These are phyloP conservation scores for Isoperla grammatica DNA, from an alignment of 2,888 invertebrate species.

Conservation along the genomic window DNA sequence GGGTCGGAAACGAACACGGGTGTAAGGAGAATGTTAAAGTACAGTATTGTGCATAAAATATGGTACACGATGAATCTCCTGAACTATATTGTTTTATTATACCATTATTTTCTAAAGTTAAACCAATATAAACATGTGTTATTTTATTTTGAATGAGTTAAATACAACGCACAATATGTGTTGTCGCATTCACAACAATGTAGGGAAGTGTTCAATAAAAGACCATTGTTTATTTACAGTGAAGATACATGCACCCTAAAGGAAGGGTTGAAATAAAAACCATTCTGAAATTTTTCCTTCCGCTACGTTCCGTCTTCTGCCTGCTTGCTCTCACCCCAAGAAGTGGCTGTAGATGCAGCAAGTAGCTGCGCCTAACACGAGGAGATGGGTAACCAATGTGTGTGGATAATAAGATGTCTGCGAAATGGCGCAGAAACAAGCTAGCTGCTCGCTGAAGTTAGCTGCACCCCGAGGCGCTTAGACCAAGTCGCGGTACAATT, in stretches of 20 bases:
- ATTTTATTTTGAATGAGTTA: no score
- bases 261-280: no score
- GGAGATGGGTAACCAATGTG: conserved; percentile 22
- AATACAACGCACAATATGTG: no score
- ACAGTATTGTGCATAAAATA: neutral
- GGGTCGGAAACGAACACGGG: conserved; percentile 35
- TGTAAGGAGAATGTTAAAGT: neutral
- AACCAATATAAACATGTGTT: neutral
- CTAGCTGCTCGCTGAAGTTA: conserved; percentile 13
- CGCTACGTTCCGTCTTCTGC: no score
- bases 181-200: no score
- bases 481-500: conserved; percentile 43
- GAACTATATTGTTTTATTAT: conserved; percentile 1
- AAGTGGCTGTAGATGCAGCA: neutral
- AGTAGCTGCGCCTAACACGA: conserved; percentile 7
- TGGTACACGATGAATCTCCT: neutral
- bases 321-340: no score
- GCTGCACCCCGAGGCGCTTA: conserved; percentile 19
- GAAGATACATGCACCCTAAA: no score
- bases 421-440: conserved; percentile 28
- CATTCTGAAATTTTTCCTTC: no score
- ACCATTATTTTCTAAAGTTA: neutral
- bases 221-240: no score
- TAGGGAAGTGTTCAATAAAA: no score
- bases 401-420: conserved; percentile 24